Evolutionary conservation across 1,140 invertebrate genomes (phyloP).

Genomic region (Diprion similis): DNA sequence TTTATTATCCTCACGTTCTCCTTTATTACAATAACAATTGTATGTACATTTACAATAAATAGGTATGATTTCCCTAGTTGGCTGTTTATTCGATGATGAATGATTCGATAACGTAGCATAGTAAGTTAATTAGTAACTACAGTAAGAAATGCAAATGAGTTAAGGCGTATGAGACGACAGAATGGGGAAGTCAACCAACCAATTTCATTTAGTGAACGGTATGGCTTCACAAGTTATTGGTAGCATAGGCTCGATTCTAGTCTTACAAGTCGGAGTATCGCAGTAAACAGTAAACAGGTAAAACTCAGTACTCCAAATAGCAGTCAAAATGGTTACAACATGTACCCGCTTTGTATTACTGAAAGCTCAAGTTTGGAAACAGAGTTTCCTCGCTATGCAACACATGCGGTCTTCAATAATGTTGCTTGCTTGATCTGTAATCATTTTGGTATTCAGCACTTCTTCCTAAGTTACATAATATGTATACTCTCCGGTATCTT

Average conservation of each 20-base stretch:
- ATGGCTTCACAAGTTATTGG: background rate
- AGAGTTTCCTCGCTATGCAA: no score
- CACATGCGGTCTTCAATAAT: background rate
- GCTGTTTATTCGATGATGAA: slow-evolving; percentile 50
- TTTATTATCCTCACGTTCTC: slow-evolving; percentile 40
- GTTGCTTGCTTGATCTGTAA: background rate
- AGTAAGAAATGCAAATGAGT: slow-evolving; percentile 6
- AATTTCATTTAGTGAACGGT: background rate
- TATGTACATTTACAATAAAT: slow-evolving; percentile 60
- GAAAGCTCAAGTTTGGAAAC: slow-evolving; percentile 1
- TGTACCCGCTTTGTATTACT: background rate
- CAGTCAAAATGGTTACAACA: background rate
- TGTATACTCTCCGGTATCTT: background rate
- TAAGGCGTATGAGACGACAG: background rate
- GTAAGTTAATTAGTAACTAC: background rate
- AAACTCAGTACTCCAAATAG: background rate
- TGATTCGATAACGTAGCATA: slow-evolving; percentile 30
- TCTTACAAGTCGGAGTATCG: background rate
- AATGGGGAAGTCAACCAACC: background rate
- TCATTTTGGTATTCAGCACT: slow-evolving; percentile 7
- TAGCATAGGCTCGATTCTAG: slow-evolving; percentile 2
- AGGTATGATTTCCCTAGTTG: slow-evolving; percentile 49
- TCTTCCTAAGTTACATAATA: background rate
- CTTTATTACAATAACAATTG: slow-evolving; percentile 57
- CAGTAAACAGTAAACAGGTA: background rate